Percentiles rank a stretch among this genome's conserved stretches.
Evolutionary conservation across 2,113 vertebrate genomes (phyloP).

Genomic region (Plecotus auritus): DNA sequence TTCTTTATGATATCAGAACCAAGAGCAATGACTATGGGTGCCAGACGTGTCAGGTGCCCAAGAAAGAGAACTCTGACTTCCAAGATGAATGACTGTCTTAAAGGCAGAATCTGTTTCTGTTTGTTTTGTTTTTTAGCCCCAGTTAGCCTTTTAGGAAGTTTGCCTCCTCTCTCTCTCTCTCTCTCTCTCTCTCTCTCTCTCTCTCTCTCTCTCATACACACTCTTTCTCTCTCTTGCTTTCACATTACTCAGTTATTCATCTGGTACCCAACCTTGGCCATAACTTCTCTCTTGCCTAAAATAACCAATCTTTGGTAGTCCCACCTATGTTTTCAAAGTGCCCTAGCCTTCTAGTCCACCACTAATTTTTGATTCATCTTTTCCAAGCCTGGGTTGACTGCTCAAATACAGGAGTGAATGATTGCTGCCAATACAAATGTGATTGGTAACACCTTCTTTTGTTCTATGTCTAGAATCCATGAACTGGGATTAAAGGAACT

Average conservation of each 20-base stretch:
- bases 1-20: not conserved
- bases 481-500: not conserved
- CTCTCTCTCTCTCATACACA: not conserved
- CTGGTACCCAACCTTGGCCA: not conserved
- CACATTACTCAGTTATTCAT: not conserved
- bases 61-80: not conserved
- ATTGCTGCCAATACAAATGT: not conserved
- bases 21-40: not conserved
- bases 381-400: not conserved
- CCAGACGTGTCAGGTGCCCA: not conserved
- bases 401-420: not conserved
- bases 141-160: not conserved
- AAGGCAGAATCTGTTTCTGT: not conserved
- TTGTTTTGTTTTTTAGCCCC: not conserved
- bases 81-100: not conserved
- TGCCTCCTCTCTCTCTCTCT: not conserved
- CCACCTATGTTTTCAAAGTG: rapidly evolving
- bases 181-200: not conserved
- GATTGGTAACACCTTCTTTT: not conserved
- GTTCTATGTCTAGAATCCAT: not conserved
- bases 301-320: not conserved
- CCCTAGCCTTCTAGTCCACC: too few relatives aligned
- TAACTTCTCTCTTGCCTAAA: not conserved
- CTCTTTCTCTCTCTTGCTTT: not conserved
- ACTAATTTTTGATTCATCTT: not conserved